A percentile compares a stretch with the other conserved stretches of the same genome.
Evolutionary conservation across 2,888 invertebrate species (phyloP).

Genomic region (Didymodactylos carnosus): DNA sequence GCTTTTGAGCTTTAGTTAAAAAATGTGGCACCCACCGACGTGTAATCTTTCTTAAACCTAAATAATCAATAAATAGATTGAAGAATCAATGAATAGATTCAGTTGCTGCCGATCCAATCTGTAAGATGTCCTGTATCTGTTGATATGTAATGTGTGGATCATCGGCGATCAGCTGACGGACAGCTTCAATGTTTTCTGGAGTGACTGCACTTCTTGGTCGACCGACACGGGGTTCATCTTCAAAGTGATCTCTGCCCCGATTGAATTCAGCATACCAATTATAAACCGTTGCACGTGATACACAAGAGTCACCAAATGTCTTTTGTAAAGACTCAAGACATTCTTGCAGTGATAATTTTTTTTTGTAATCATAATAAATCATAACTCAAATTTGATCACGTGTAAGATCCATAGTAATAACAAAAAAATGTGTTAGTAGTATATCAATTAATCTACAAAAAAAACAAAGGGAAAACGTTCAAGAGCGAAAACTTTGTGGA

Average conservation of each 20-base stretch:
- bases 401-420: background rate
- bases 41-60: background rate
- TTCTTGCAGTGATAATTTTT: background rate
- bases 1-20: background rate
- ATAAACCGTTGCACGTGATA: background rate
- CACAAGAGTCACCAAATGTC: background rate
- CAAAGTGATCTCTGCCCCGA: background rate
- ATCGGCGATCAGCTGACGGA: background rate
- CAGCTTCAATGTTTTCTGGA: background rate
- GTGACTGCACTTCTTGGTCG: background rate
- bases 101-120: too few relatives aligned
- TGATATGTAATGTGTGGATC: background rate
- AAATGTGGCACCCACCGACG: background rate
- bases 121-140: background rate
- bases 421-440: too few relatives aligned
- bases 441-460: too few relatives aligned
- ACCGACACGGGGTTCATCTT: background rate
- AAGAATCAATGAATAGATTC: too few relatives aligned
- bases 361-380: background rate
- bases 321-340: background rate
- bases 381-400: background rate
- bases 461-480: too few relatives aligned
- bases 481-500: too few relatives aligned
- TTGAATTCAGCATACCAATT: background rate
- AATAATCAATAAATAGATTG: background rate